Base-by-base conservation (phyloP, 2,797 vertebrate genomes). In the Macroramphosus scolopax region DNA sequence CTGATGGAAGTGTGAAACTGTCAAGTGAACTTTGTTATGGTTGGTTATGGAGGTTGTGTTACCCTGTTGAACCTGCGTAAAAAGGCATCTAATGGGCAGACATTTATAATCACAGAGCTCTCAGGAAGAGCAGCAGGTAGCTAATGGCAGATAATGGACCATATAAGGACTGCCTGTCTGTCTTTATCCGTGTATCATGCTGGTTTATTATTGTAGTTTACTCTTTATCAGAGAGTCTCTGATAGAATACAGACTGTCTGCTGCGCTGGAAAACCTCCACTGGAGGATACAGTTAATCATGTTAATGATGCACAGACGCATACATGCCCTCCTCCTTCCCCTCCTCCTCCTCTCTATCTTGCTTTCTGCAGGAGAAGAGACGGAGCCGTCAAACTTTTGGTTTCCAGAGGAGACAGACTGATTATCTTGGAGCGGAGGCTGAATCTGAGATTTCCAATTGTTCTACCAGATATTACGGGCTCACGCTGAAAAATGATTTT, bases 141-240 rank as follows among this genome's bases (percentile, higher is more conserved):
- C 43, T 77, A 71, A 74, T 71, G 47, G 63, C 41, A 63, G 41
- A 61, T 73, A 77, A 77, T 61, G 31, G 22, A 3, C 8, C 9
- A 6, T 33, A 22, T 49, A 40, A 30, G 20, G 48, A 28, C 22
- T 11, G 22, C 13, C 44, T 18, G 7, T 47, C 30, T 57, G 49
- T 6, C 7, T 42, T 48, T 37, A 30, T 8, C 7, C n/a, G 10
- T 11, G 58, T 44, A 12, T 25, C 8, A 56, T 0, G 9, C 13
- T 16, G 4, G 35, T 60, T 62, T 1, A 12, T 44, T 10, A 16
- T 48, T 55, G 39, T 26, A 10, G 4, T 40, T 63, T 56, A 8
- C 22, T 34, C 26, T 49, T 68, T 64, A 66, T 72, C 72, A 52
- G 37, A 35, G 46, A 59, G 56, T 64, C 45, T 47, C 39, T 22